phyloP scores from a whole-genome alignment of 2,888 invertebrate genomes.

The Acleris laterana region DNA sequence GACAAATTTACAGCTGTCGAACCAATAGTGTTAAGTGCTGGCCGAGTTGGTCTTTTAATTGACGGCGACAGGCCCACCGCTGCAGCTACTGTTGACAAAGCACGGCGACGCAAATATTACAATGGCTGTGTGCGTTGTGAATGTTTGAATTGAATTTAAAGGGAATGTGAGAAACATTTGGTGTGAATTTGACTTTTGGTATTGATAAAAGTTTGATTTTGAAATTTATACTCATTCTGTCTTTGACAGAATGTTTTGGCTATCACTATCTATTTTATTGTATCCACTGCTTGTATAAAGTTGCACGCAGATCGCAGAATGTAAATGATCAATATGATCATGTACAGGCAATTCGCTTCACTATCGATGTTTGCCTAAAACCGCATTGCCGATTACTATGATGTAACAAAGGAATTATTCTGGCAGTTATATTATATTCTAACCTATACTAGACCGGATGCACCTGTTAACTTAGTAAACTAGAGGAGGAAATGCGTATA shows the following conservation, averaged over 20 bases:
- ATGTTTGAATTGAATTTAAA: slow-evolving; percentile 21
- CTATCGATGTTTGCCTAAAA: too few species aligned
- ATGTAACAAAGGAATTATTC: too few species aligned
- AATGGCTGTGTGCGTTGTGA: slow-evolving; percentile 20
- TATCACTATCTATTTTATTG: too few species aligned
- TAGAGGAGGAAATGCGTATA: background rate
- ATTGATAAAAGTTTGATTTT: background rate
- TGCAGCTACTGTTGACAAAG: slow-evolving; percentile 37
- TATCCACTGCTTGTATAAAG: too few species aligned
- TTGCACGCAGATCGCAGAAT: too few species aligned
- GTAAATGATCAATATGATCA: too few species aligned
- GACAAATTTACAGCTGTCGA: slow-evolving; percentile 39
- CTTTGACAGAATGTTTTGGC: too few species aligned
- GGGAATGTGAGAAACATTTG: slow-evolving; percentile 26
- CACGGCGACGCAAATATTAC: slow-evolving; percentile 38
- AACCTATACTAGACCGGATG: background rate
- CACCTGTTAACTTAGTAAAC: background rate
- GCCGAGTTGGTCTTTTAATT: slow-evolving; percentile 48
- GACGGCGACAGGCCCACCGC: slow-evolving; percentile 45
- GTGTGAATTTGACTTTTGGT: slow-evolving; percentile 1
- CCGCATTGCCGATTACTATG: too few species aligned
- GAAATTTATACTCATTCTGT: too few species aligned
- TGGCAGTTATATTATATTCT: background rate
- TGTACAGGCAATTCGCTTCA: too few species aligned
- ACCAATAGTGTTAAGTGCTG: slow-evolving; percentile 42